Percentiles rank a stretch among this genome's conserved stretches.
Conservation (phyloP, 2,113 vertebrate genomes). For the Antechinus stuartii region DNA sequence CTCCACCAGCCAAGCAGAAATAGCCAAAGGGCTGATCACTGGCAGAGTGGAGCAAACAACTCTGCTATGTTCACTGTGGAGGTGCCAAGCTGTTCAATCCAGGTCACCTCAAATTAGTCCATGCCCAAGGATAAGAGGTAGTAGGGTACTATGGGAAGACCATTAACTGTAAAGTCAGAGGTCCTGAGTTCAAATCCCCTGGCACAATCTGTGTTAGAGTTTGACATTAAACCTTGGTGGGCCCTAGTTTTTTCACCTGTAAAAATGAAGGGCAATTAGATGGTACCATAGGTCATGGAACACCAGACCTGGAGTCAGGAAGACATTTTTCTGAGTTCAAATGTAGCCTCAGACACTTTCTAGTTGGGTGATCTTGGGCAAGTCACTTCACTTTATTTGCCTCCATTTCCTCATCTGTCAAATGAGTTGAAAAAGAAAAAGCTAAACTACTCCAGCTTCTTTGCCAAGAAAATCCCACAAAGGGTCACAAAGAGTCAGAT, state of each 20-base stretch:
- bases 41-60: not conserved
- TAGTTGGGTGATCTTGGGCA: not conserved
- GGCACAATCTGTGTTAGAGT: not conserved
- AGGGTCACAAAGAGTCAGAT: not conserved
- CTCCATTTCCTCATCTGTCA: not conserved
- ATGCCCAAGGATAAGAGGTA: not conserved
- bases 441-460: not conserved
- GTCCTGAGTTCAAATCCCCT: too few relatives aligned
- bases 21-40: not conserved
- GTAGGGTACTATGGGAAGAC: not conserved
- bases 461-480: not conserved
- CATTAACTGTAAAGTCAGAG: not conserved
- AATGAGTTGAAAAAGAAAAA: not conserved
- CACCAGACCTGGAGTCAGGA: not conserved
- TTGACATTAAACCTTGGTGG: not conserved
- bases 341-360: not conserved
- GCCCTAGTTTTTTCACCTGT: not conserved
- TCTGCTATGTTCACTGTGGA: too few relatives aligned
- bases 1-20: too few relatives aligned
- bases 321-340: not conserved
- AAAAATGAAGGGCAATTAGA: not conserved
- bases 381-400: not conserved
- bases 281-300: not conserved
- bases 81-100: not conserved
- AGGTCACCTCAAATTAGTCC: not conserved